Evolutionary conservation across 2,888 invertebrate genomes (phyloP).

Genomic region (Malthinus seriepunctatus): DNA sequence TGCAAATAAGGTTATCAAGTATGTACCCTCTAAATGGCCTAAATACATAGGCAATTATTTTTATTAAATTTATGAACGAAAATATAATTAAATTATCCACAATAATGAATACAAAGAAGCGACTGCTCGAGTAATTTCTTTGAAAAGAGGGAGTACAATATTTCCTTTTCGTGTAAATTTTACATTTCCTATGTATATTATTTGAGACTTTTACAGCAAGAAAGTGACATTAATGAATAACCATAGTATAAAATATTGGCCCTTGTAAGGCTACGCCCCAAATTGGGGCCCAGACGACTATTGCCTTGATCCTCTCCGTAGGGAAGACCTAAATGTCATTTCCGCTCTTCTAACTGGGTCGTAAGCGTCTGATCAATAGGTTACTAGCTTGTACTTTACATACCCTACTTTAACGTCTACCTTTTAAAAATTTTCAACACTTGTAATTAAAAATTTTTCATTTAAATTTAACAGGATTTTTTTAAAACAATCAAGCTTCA

Average conservation of each 20-base stretch:
- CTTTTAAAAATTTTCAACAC: constrained; percentile 1
- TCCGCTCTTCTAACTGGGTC: constrained; percentile 37
- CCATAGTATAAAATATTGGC: constrained; percentile 43
- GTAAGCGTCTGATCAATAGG: constrained; percentile 39
- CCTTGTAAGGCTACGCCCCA: constrained; percentile 39
- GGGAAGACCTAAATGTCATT: constrained; percentile 39
- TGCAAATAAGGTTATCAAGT: no score
- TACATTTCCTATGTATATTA: not conserved
- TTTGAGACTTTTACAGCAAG: not conserved
- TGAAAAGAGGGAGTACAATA: no score
- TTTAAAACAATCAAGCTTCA: no score
- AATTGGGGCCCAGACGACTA: constrained; percentile 30
- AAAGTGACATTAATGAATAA: constrained; percentile 41
- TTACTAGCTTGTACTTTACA: constrained; percentile 29
- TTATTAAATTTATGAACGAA: no score
- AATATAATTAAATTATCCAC: no score
- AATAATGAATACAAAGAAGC: no score
- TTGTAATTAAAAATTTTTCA: not conserved
- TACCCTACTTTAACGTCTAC: constrained; percentile 11
- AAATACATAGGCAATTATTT: no score
- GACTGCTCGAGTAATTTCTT: no score
- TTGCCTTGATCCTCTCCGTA: constrained; percentile 40
- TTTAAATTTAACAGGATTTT: no score
- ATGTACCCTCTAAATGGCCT: no score
- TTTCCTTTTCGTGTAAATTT: constrained; percentile 2